A percentile compares a stretch with the other conserved stretches of the same genome.
These are phyloP conservation scores for Protodeltote pygarga DNA, from an alignment of 2,888 invertebrate genomes.

Conservation along the genomic window DNA sequence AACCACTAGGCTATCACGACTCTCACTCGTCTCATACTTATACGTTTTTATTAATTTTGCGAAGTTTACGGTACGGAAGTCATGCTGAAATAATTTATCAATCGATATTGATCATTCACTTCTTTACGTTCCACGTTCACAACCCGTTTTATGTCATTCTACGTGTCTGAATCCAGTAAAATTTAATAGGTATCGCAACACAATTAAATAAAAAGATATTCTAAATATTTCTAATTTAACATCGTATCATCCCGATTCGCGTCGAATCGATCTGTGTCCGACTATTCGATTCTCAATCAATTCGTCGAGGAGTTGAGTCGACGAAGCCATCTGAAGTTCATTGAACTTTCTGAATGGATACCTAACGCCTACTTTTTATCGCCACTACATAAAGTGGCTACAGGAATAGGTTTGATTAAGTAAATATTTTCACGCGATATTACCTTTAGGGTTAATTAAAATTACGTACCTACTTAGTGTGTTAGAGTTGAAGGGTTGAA, in stretches of 20 bases:
- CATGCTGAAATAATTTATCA: too few relatives aligned
- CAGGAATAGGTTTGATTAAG: slow-evolving; percentile 30
- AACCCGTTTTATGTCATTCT: slow-evolving; percentile 12
- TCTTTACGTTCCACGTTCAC: too few relatives aligned
- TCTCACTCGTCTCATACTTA: too few relatives aligned
- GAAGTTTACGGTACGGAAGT: too few relatives aligned
- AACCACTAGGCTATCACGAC: too few relatives aligned
- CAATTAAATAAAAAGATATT: slow-evolving; percentile 42
- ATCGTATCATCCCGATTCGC: slow-evolving; percentile 56
- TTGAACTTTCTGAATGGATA: slow-evolving; percentile 49
- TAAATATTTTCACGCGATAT: slow-evolving; percentile 38
- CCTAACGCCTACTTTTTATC: slow-evolving; percentile 47
- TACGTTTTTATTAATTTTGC: too few relatives aligned
- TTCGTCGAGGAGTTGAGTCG: slow-evolving; percentile 66
- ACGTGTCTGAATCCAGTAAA: slow-evolving; percentile 43
- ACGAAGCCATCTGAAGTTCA: slow-evolving; percentile 48
- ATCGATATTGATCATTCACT: too few relatives aligned
- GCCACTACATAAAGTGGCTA: slow-evolving; percentile 29
- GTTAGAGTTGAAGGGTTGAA: too few relatives aligned
- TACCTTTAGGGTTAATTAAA: slow-evolving; percentile 35
- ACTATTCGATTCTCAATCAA: slow-evolving; percentile 78
- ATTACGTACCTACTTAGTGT: slow-evolving; percentile 24
- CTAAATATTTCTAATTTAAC: slow-evolving; percentile 53
- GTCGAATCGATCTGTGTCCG: slow-evolving; percentile 63
- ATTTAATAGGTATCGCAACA: slow-evolving; percentile 34